Base-by-base conservation (phyloP, 2,888 invertebrate genomes). In the Aspidiotus rigidus region DNA sequence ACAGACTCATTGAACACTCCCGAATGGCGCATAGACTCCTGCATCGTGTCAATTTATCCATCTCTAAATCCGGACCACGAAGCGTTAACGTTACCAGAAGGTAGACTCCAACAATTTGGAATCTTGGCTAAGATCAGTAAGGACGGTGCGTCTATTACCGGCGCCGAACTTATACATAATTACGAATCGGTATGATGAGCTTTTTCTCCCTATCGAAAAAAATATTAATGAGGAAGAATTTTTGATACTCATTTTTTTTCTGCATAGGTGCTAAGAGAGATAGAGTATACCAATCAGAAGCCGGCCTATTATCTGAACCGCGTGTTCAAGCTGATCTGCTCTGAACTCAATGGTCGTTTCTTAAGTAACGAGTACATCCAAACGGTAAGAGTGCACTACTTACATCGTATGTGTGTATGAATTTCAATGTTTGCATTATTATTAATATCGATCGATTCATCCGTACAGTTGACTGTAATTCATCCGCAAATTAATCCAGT, bases 31-130 rank as follows among this genome's bases (percentile, higher is more conserved):
- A 79, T 97, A 75, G 96, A 97, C 79, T 91, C 93, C 67, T 98
- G 98, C 80, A 89, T 90, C 72, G 88, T 98, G 70, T 89, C 91
- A 59, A 94, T 97, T 71, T 93, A 94, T 79, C 97, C 97, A 44
- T 92, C 93, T 8, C 81, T 98, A 74, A 93, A 96, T 81, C 93
- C 95, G 8, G 95, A 96, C 80, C 93, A 95, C 79, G 98, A 98
- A 79, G 90, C 89, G 74, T 82, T 94, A 72, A 83, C 86, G 40
- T 84, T 93, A 71, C 90, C 92, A 1, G 86, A 85, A 72, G 85
- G 84, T 71, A 83, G 88, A 78, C 84, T 93, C 72, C 83, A 84
- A 73, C 83, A 86, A 74, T 84, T 88, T 77, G 88, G 87, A 75
- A 85, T 92, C 75, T 85, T 86, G 72, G 90, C 94, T 42, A 87